These are phyloP conservation scores for Aselliscus stoliczkanus DNA, from an alignment of 2,797 vertebrate genomes.

Conservation along the genomic window DNA sequence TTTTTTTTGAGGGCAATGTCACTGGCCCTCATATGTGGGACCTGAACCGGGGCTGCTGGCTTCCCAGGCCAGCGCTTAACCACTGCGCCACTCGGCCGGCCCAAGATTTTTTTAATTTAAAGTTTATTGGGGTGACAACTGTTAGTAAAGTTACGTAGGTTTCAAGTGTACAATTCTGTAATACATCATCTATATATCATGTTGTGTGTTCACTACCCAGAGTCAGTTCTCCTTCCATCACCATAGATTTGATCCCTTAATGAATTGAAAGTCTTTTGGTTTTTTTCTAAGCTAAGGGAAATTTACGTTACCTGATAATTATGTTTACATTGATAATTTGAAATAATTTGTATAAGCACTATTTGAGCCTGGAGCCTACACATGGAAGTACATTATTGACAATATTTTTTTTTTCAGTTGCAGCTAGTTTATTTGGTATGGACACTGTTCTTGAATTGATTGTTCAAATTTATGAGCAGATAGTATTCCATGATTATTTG, in stretches of 20 bases:
- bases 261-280: neutral
- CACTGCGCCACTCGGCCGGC: too few relatives aligned
- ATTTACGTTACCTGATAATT: neutral
- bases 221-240: too few relatives aligned
- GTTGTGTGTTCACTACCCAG: too few relatives aligned
- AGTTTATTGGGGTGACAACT: too few relatives aligned
- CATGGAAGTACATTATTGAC: neutral
- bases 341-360: neutral
- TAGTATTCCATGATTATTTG: neutral
- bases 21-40: too few relatives aligned
- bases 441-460: neutral
- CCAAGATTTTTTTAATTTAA: neutral
- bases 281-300: neutral
- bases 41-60: too few relatives aligned
- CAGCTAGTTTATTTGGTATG: neutral
- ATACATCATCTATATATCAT: too few relatives aligned
- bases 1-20: too few relatives aligned
- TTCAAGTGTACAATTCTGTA: too few relatives aligned
- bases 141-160: too few relatives aligned
- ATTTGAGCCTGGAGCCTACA: neutral
- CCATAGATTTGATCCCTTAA: too few relatives aligned
- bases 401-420: neutral
- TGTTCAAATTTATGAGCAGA: neutral
- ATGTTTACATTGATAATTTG: neutral
- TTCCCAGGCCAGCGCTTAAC: too few relatives aligned